A percentile compares a stretch with the other conserved stretches of the same genome.
Evolutionary conservation across 2,888 invertebrate species (phyloP).

Genomic region (Papilio demoleus): DNA sequence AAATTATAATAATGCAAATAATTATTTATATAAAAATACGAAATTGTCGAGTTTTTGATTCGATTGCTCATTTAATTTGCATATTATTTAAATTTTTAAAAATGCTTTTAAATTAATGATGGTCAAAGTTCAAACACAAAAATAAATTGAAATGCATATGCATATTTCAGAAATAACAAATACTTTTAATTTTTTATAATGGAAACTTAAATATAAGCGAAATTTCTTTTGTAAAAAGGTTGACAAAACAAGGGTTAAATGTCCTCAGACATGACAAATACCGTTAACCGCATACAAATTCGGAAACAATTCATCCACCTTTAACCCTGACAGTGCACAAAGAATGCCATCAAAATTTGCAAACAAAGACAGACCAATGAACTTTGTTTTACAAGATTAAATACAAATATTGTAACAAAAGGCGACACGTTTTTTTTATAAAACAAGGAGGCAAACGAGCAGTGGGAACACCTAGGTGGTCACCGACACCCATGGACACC

Average conservation of each 20-base stretch:
- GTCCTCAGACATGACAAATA: neutral
- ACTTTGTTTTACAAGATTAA: constrained; percentile 17
- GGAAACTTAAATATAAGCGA: neutral
- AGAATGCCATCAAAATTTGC: constrained; percentile 28
- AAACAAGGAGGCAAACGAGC: no score
- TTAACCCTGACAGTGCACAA: constrained; percentile 26
- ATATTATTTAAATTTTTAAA: neutral
- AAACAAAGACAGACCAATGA: constrained; percentile 37
- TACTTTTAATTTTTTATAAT: neutral
- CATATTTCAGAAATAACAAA: constrained; percentile 1
- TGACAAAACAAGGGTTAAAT: constrained; percentile 12
- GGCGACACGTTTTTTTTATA: no score
- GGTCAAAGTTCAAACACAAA: constrained; percentile 8
- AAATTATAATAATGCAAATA: neutral
- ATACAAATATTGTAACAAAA: no score
- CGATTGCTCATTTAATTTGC: neutral
- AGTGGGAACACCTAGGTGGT: no score
- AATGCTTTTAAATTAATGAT: neutral
- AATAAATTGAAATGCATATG: constrained; percentile 9
- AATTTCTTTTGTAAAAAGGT: neutral
- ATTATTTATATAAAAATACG: neutral
- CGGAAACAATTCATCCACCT: constrained; percentile 16
- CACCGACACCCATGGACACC: no score
- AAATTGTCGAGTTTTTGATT: neutral
- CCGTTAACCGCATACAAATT: constrained; percentile 19